Conservation (phyloP, 2,113 vertebrate species). For the Oreocharis arfaki region DNA sequence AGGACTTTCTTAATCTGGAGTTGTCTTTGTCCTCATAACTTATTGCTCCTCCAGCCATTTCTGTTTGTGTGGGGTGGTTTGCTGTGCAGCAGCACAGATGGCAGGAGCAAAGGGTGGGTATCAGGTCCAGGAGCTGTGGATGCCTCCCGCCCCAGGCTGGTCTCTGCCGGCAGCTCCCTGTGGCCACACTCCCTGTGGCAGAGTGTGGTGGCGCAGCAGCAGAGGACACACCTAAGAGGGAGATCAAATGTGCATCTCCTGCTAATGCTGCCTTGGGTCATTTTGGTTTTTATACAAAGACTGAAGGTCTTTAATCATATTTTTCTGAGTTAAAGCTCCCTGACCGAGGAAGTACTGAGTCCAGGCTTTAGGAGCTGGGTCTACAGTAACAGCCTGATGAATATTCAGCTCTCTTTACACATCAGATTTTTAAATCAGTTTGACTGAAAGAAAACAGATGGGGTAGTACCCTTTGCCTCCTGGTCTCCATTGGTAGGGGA, state of each 20-base stretch:
- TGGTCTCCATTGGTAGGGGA: neutral
- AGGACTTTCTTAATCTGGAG: neutral
- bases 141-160: neutral
- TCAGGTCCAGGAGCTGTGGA: fast-evolving
- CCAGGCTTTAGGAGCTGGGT: neutral
- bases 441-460: neutral
- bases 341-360: neutral
- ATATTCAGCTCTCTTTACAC: neutral
- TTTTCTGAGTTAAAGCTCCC: neutral
- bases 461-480: neutral
- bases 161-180: neutral
- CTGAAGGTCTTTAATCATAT: neutral
- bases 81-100: neutral
- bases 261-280: neutral
- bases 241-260: neutral
- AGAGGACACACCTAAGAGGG: neutral
- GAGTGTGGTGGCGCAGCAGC: fast-evolving
- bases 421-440: neutral
- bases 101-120: neutral
- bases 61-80: neutral
- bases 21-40: neutral
- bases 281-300: neutral
- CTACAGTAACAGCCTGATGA: neutral
- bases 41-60: neutral
- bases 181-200: fast-evolving